Percentiles rank a stretch among this genome's conserved stretches.
These are phyloP conservation scores for Halesus radiatus DNA, from an alignment of 1,140 invertebrate species.

Conservation along the genomic window DNA sequence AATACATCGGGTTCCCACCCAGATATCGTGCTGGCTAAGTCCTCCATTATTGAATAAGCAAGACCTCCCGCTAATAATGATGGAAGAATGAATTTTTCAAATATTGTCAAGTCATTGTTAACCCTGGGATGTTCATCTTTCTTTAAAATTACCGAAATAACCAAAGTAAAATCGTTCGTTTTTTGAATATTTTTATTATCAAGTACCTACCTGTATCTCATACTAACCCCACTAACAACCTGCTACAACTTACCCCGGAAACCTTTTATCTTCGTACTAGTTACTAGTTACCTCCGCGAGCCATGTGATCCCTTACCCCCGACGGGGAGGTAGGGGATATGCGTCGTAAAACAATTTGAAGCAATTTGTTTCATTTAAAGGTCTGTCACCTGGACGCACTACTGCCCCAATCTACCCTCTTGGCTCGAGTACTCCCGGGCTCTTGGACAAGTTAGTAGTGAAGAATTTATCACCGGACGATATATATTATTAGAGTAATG, in stretches of 20 bases:
- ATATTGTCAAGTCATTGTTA: too few species aligned
- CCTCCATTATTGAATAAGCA: too few species aligned
- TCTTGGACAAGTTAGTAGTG: background rate
- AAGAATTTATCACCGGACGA: background rate
- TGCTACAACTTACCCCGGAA: background rate
- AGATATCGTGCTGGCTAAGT: too few species aligned
- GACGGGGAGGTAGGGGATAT: background rate
- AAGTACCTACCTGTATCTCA: too few species aligned
- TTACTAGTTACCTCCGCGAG: background rate
- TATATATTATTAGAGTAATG: too few species aligned
- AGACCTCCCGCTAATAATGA: too few species aligned
- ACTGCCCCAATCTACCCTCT: slow-evolving; percentile 23
- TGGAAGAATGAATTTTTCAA: too few species aligned
- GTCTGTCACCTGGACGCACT: slow-evolving; percentile 17
- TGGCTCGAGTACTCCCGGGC: background rate
- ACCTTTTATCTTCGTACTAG: background rate
- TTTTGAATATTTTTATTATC: too few species aligned
- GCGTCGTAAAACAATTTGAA: slow-evolving; percentile 9
- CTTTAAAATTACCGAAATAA: too few species aligned
- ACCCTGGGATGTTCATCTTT: too few species aligned
- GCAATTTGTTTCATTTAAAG: slow-evolving; percentile 21
- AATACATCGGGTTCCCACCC: too few species aligned
- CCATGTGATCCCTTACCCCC: background rate
- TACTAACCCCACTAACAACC: background rate
- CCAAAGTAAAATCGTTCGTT: too few species aligned